Evolutionary conservation across 2,888 invertebrate species (phyloP).

Genomic region (Meteorus colon): DNA sequence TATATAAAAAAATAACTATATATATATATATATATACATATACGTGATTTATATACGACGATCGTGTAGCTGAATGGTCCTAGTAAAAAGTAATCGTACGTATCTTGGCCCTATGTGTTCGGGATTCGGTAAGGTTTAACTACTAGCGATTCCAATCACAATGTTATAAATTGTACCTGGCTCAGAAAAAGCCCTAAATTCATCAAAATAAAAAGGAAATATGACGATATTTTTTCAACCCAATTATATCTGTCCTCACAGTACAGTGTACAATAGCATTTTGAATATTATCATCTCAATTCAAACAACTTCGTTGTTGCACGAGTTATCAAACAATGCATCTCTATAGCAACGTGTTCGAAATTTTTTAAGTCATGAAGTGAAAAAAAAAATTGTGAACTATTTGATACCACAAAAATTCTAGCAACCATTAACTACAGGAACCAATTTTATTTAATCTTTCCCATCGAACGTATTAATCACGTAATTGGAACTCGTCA

Average conservation of each 20-base stretch:
- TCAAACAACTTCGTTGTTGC: neutral
- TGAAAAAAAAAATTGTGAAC: neutral
- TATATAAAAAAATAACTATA: slow-evolving; percentile 15
- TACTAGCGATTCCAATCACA: slow-evolving; percentile 1
- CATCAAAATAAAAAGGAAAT: slow-evolving; percentile 62
- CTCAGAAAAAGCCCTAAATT: slow-evolving; percentile 62
- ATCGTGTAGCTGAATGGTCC: slow-evolving; percentile 45
- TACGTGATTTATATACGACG: slow-evolving; percentile 59
- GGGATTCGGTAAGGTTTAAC: neutral
- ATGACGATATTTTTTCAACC: slow-evolving; percentile 46
- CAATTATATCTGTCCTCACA: neutral
- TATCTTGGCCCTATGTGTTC: neutral
- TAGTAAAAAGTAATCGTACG: slow-evolving; percentile 25
- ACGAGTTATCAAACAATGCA: neutral
- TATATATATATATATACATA: slow-evolving; percentile 39
- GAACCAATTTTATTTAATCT: neutral
- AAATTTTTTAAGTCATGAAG: neutral
- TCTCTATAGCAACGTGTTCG: neutral
- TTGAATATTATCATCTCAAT: neutral
- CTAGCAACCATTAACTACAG: neutral
- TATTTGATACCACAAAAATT: neutral
- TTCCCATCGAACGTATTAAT: too few relatives aligned
- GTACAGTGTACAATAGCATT: too few relatives aligned
- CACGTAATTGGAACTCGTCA: too few relatives aligned
- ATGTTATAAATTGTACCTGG: slow-evolving; percentile 61